Base-by-base conservation (phyloP, 2,888 invertebrate genomes). In the Phania funesta region DNA sequence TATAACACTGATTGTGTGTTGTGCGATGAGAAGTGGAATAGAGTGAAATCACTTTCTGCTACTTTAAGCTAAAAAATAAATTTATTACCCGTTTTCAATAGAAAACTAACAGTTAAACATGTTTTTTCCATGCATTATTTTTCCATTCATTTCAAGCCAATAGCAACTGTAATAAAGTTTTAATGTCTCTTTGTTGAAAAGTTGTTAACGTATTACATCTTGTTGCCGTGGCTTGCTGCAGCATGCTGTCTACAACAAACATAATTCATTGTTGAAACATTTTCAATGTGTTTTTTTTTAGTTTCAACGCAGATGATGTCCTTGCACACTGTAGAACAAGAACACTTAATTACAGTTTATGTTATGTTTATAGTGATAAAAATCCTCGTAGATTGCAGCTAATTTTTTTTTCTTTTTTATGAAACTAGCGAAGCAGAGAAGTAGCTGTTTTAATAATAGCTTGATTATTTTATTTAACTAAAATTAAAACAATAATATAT, bases 231-330 rank as follows among this genome's bases (percentile, higher is more conserved):
- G 24, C 32, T 46, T 44, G 52, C 29, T n/a, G n/a, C n/a, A n/a
- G 20, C 11, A 18, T 9, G 20, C 8, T 71, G 11, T 3, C 22
- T 26, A 11, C 50, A 44, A 35, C n/a, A 52, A 50, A 65, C 48
- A 56, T 29, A 46, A 62, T 64, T 70, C 16, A 24, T 20, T 67
- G 8, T 46, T 9, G n/a, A 52, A 62, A 46, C 3, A 46, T 32
- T 64, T 44, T 75, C 60, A 41, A 75, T 67, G 29, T 60, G 50
- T 7, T 56, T 9, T 11, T 9, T 35, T 44, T 16, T 44, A 16
- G n/a, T 22, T 54, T 11, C 13, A 56, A 5, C 54, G 22, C 79
- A 80, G 68, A 62, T 71, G 71, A 78, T 80, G 68, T 74, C 56
- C 20, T 60, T 18, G 22, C 22, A 16, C 18, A 5, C 2, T 13